Conservation (phyloP, 2,888 invertebrate species). For the Colletes collaris region DNA sequence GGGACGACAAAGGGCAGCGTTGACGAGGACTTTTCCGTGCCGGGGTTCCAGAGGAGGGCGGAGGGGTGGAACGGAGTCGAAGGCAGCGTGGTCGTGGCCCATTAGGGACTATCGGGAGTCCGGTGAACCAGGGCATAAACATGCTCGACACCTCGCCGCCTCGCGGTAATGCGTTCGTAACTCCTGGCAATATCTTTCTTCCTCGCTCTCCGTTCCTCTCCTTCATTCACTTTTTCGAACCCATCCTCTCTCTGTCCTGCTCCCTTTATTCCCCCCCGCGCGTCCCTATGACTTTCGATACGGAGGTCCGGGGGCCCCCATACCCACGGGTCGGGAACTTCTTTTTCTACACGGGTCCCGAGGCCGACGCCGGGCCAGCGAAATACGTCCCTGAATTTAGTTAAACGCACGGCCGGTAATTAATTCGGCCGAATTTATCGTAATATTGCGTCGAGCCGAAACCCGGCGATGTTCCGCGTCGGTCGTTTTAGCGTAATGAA, state of each 20-base stretch:
- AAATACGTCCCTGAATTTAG: constrained; percentile 50
- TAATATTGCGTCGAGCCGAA: constrained; percentile 50
- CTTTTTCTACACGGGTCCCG: constrained; percentile 19
- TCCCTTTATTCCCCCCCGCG: constrained; percentile 27
- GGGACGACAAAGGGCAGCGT: constrained; percentile 65
- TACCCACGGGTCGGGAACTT: background rate
- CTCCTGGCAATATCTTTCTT: constrained; percentile 73
- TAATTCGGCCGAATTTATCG: constrained; percentile 58
- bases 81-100: constrained; percentile 74
- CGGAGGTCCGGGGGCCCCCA: constrained; percentile 21
- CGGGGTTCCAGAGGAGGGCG: constrained; percentile 15
- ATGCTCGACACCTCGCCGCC: constrained; percentile 77
- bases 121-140: constrained; percentile 77
- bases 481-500: constrained; percentile 49
- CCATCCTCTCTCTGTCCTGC: constrained; percentile 28
- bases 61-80: constrained; percentile 38
- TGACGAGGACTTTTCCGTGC: constrained; percentile 61
- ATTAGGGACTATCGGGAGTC: constrained; percentile 78
- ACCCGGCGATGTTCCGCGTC: constrained; percentile 40
- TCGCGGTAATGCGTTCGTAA: constrained; percentile 79
- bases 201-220: constrained; percentile 51
- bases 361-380: background rate
- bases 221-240: constrained; percentile 34
- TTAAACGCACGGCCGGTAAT: constrained; percentile 52
- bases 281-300: constrained; percentile 45